Conservation (phyloP, 2,797 vertebrate genomes). For the Iguana delicatissima region DNA sequence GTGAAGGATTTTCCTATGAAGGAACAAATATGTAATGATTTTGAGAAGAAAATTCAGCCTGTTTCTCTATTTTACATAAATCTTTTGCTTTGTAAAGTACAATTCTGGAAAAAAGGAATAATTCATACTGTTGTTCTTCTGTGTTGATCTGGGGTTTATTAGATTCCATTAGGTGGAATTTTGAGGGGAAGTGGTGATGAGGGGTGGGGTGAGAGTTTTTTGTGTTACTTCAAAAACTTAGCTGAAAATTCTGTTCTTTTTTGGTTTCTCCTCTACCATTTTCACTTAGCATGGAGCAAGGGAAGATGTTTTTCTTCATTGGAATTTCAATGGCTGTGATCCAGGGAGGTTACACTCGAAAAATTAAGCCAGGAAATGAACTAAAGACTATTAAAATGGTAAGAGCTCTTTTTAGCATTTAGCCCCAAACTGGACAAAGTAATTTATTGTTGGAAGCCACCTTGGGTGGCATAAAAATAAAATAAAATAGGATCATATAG, state of each 20-base stretch:
- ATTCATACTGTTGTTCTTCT: not conserved
- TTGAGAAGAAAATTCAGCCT: not conserved
- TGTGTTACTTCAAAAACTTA: not conserved
- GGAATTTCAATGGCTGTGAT: slow-evolving; percentile 94
- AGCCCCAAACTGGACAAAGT: no score
- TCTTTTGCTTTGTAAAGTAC: not conserved
- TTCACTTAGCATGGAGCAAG: slow-evolving; percentile 92
- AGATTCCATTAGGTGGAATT: not conserved
- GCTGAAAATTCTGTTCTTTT: not conserved
- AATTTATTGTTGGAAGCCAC: no score
- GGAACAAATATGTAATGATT: not conserved
- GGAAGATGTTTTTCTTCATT: slow-evolving; percentile 99
- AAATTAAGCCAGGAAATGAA: slow-evolving; percentile 90
- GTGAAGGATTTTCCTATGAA: not conserved
- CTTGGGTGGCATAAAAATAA: no score
- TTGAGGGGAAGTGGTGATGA: not conserved
- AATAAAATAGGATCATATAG: no score
- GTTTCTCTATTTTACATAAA: not conserved
- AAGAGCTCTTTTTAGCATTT: slow-evolving; percentile 50
- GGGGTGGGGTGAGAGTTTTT: not conserved
- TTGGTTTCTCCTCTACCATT: slow-evolving; percentile 22
- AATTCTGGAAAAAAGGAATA: not conserved
- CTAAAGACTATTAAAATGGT: slow-evolving; percentile 88
- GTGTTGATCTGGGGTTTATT: not conserved
- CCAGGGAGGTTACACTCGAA: slow-evolving; percentile 93